Evolutionary conservation across 2,888 invertebrate species (phyloP).

Genomic region (Athalia cordata): DNA sequence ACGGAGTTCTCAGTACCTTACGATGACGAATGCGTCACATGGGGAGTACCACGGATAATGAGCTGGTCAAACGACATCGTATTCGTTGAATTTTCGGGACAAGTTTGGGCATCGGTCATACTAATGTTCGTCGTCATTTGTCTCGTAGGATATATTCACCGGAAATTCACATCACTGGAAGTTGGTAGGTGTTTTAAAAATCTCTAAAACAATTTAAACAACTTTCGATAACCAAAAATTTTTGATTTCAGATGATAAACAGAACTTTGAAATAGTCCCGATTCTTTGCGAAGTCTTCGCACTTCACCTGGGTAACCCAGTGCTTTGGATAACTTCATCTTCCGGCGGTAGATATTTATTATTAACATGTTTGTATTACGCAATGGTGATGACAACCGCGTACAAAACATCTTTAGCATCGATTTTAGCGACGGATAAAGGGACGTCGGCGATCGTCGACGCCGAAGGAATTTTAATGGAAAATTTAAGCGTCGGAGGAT

Average conservation of each 20-base stretch:
- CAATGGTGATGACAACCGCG: slow-evolving; percentile 24
- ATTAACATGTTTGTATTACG: not conserved
- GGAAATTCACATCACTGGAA: not conserved
- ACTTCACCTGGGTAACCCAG: slow-evolving; percentile 18
- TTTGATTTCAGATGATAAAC: not conserved
- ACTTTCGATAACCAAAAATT: not conserved
- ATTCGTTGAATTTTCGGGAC: slow-evolving; percentile 22
- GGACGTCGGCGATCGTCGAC: slow-evolving; percentile 11
- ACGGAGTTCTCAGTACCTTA: not conserved
- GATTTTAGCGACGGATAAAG: slow-evolving; percentile 21
- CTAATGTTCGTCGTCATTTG: slow-evolving; percentile 6
- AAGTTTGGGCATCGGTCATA: slow-evolving; percentile 15
- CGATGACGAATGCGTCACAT: slow-evolving; percentile 28
- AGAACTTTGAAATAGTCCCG: not conserved
- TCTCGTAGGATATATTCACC: not conserved
- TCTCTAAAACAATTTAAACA: not conserved
- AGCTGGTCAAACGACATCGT: slow-evolving; percentile 29
- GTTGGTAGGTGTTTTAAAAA: not conserved
- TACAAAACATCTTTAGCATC: slow-evolving; percentile 34
- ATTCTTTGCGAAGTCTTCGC: not conserved
- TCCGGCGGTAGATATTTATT: slow-evolving; percentile 3
- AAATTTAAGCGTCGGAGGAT: slow-evolving; percentile 15
- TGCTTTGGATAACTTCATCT: not conserved
- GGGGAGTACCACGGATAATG: slow-evolving; percentile 27
- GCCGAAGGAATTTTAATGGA: slow-evolving; percentile 21